phyloP scores from a whole-genome alignment of 1,140 invertebrate species.

The Drosophila biarmipes region DNA sequence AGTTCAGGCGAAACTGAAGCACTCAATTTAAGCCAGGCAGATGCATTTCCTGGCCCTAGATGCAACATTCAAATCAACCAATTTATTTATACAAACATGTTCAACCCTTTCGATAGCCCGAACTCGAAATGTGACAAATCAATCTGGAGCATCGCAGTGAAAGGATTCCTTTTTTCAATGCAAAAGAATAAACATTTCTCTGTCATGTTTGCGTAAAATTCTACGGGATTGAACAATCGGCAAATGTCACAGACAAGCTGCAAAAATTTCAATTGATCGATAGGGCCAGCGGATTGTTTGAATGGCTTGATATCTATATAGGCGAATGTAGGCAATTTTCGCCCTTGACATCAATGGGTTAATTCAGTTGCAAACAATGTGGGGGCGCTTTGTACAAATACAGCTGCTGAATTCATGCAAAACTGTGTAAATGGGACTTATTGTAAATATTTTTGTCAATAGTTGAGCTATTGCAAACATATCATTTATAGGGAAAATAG shows the following conservation, averaged over 20 bases:
- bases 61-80: slow-evolving; percentile 27
- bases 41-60: slow-evolving; percentile 20
- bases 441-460: not conserved
- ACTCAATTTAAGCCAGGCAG: slow-evolving; percentile 39
- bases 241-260: slow-evolving; percentile 66
- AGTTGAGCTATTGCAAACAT: not conserved
- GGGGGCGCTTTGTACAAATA: slow-evolving; percentile 48
- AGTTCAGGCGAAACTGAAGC: slow-evolving; percentile 11
- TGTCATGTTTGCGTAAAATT: slow-evolving; percentile 71
- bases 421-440: not conserved
- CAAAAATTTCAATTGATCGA: slow-evolving; percentile 66
- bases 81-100: slow-evolving; percentile 39
- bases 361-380: slow-evolving; percentile 57
- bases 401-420: slow-evolving; percentile 46
- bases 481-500: not conserved
- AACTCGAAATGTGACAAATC: slow-evolving; percentile 35
- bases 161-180: slow-evolving; percentile 34
- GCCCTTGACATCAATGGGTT: slow-evolving; percentile 42
- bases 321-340: slow-evolving; percentile 37
- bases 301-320: slow-evolving; percentile 25
- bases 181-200: slow-evolving; percentile 46
- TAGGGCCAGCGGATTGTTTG: slow-evolving; percentile 1
- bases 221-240: slow-evolving; percentile 24
- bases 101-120: slow-evolving; percentile 27
- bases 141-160: slow-evolving; percentile 17